phyloP scores from a whole-genome alignment of 2,797 vertebrate species.

The Uromys caudimaculatus region DNA sequence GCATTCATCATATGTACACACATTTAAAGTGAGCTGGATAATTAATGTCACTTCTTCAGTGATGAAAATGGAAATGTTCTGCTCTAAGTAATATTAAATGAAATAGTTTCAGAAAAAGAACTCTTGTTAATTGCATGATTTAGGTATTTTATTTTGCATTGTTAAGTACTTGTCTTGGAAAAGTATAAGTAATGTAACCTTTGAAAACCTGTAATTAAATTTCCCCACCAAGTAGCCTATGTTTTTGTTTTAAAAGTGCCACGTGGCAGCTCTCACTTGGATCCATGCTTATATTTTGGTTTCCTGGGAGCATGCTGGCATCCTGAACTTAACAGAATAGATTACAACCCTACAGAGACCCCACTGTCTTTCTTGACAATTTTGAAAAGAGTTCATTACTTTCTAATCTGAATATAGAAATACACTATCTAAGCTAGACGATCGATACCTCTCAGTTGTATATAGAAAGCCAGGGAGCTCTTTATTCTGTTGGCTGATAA shows the following conservation, averaged over 20 bases:
- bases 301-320: slow-evolving; percentile 31
- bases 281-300: slow-evolving; percentile 17
- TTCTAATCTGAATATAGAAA: slow-evolving; percentile 56
- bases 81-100: slow-evolving; percentile 23
- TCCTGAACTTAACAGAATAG: slow-evolving; percentile 48
- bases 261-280: neutral
- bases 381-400: slow-evolving; percentile 64
- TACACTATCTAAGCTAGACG: neutral
- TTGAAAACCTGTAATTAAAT: slow-evolving; percentile 19
- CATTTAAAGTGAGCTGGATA: slow-evolving; percentile 25
- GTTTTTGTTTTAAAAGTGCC: slow-evolving; percentile 37
- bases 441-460: slow-evolving; percentile 56
- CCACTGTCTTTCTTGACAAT: slow-evolving; percentile 13
- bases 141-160: slow-evolving; percentile 45
- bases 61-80: slow-evolving; percentile 11
- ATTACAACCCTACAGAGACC: slow-evolving; percentile 33
- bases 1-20: neutral
- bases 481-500: slow-evolving; percentile 64
- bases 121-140: neutral
- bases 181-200: slow-evolving; percentile 33
- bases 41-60: neutral
- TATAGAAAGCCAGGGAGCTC: slow-evolving; percentile 72
- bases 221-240: neutral
- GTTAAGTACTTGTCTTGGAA: slow-evolving; percentile 32
- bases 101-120: slow-evolving; percentile 36